Conservation (phyloP, 2,797 vertebrate species). For the Sorex maritimensis region DNA sequence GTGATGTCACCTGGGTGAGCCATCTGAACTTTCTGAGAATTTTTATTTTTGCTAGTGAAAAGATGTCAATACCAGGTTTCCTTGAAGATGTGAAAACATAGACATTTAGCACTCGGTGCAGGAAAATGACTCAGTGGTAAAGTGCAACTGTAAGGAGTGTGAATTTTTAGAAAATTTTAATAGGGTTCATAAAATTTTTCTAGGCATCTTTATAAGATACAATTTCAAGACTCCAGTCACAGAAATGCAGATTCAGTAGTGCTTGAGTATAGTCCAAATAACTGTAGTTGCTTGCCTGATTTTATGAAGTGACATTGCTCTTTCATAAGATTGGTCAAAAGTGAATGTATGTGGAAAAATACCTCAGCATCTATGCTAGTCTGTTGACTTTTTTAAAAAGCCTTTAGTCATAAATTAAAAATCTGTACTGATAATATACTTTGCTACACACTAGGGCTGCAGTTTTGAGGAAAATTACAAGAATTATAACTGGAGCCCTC, state of each 20-base stretch:
- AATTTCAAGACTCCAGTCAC: neutral
- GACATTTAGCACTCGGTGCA: no score
- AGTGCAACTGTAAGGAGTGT: no score
- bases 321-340: neutral
- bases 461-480: neutral
- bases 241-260: slow-evolving; percentile 49
- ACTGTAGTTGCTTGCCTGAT: neutral
- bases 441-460: neutral
- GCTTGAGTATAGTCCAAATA: slow-evolving; percentile 9
- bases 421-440: neutral
- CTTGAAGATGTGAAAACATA: no score
- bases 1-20: no score
- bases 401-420: slow-evolving; percentile 33
- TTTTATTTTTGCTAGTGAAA: neutral
- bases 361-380: neutral
- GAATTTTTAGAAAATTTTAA: slow-evolving; percentile 7
- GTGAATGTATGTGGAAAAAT: neutral
- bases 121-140: no score
- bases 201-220: neutral
- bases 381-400: neutral
- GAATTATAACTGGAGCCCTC: neutral
- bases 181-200: neutral
- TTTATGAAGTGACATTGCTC: neutral
- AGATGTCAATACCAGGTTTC: neutral
- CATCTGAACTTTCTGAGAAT: no score